Base-by-base conservation (phyloP, 2,888 invertebrate genomes). In the Acronicta aceris region DNA sequence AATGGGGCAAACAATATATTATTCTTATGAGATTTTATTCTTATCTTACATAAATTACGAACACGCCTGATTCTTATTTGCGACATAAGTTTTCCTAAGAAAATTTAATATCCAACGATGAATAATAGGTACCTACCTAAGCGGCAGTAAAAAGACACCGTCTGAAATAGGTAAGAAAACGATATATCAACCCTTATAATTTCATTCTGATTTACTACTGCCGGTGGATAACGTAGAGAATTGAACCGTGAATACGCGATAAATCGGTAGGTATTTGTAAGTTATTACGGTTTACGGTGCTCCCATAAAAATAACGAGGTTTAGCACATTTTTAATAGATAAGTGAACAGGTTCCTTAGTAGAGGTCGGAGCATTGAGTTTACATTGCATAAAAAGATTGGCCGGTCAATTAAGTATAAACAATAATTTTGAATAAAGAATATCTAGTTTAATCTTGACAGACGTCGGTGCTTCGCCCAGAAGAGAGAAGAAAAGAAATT, bases 191-290 rank as follows among this genome's bases (percentile, higher is more conserved):
- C 68, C 74, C 71, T 60, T 69, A 74, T 79, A 74, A 63, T 68
- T 81, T 74, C 65, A 68, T 70, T 78, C 76, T 78, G 81, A 83
- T 85, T 82, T 85, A 84, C 79, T 66, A 71, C 60, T 58, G 65
- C 51, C 46, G 43, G 56, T 76, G 77, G 75, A 76, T 78, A 73
- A 56, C 74, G 76, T 68, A 60, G 74, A 69, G 78, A 80, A 85
- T 67, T 77, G 77, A 81, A 81, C 80, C 78, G 81, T 83, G 74
- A 80, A 80, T 76, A 61, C 58, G 61, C 61, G 84, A 85, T 85
- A 85, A 81, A 76, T 78, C 64, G 65, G 53, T 69, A 61, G n/a
- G n/a, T n/a, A n/a, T 71, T 71, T 65, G 48, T 68, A 63, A 74
- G 60, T 63, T 65, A 63, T n/a, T n/a, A n/a, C n/a, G n/a, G n/a